Conservation (phyloP, 2,113 vertebrate genomes). For the Melozone crissalis region DNA sequence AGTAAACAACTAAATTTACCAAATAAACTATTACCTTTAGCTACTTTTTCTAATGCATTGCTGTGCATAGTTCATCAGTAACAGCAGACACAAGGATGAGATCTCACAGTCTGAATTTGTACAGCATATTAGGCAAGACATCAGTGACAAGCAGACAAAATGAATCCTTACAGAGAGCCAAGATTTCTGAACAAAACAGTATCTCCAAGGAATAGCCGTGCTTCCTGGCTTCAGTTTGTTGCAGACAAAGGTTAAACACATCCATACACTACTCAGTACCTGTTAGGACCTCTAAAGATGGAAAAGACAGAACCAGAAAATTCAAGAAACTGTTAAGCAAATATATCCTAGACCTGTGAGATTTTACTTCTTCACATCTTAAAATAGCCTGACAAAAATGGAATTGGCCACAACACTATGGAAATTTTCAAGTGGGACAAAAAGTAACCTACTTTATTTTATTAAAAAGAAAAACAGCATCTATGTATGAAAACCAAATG, state of each 20-base stretch:
- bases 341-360: background rate
- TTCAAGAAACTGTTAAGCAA: background rate
- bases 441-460: constrained; percentile 2
- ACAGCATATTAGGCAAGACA: background rate
- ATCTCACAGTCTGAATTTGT: background rate
- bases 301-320: background rate
- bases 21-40: background rate
- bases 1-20: background rate
- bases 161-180: background rate
- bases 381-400: constrained; percentile 20
- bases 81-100: background rate
- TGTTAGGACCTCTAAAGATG: background rate
- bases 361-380: background rate
- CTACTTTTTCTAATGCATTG: background rate
- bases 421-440: constrained; percentile 26
- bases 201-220: background rate
- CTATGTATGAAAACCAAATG: background rate
- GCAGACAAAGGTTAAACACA: background rate
- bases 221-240: background rate
- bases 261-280: background rate
- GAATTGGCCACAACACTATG: background rate
- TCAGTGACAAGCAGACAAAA: background rate
- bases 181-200: background rate
- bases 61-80: background rate
- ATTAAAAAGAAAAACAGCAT: background rate